phyloP scores from a whole-genome alignment of 2,113 vertebrate species.

The Crotalus horridus region DNA sequence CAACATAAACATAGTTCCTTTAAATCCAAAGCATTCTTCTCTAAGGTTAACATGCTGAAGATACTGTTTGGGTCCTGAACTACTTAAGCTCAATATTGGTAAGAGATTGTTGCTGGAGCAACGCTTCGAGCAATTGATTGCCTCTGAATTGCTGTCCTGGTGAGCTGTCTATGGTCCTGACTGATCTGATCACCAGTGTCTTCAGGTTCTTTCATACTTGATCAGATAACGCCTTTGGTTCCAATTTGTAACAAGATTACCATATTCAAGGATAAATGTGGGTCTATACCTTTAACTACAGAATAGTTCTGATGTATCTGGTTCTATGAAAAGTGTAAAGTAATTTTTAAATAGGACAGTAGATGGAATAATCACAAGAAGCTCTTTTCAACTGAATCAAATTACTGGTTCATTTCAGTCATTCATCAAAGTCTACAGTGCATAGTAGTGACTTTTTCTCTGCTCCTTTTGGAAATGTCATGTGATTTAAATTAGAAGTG shows the following conservation, averaged over 20 bases:
- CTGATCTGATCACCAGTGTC: not conserved
- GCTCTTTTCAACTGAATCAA: not conserved
- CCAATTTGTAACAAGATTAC: not conserved
- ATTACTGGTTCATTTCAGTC: not conserved
- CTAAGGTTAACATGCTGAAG: not conserved
- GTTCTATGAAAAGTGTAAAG: not conserved
- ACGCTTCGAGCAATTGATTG: not conserved
- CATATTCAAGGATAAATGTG: not conserved
- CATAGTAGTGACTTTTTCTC: not conserved
- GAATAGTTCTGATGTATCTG: not conserved
- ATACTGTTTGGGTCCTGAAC: not conserved
- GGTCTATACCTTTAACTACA: not conserved
- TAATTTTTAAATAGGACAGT: not conserved
- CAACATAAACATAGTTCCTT: not conserved
- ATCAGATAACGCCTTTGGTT: not conserved
- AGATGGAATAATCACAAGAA: not conserved
- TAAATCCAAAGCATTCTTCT: not conserved
- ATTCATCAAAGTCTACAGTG: not conserved
- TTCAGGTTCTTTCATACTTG: not conserved
- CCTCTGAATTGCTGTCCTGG: not conserved
- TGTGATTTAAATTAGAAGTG: not conserved
- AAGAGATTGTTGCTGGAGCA: not conserved
- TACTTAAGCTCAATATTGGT: not conserved
- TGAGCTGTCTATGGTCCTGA: slow-evolving; percentile 7
- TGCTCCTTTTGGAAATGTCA: not conserved